Percentiles rank a stretch among this genome's conserved stretches.
phyloP scores from a whole-genome alignment of 2,113 vertebrate genomes.

The Recurvirostra avosetta region DNA sequence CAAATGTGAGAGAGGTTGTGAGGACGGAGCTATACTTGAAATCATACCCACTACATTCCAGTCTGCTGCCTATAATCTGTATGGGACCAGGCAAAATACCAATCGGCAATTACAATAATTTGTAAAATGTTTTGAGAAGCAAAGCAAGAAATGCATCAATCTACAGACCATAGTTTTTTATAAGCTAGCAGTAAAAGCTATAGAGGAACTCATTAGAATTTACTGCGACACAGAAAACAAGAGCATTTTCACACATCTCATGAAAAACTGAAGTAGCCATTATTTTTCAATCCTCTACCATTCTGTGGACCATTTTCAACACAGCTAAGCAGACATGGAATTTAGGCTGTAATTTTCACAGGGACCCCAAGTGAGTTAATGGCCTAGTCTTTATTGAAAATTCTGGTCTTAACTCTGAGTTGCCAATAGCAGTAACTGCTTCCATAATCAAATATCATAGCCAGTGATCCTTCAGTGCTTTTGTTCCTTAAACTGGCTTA shows the following conservation, averaged over 20 bases:
- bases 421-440: slow-evolving; percentile 7
- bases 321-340: neutral
- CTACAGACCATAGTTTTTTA: neutral
- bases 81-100: neutral
- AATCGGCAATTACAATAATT: neutral
- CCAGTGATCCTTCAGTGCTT: neutral
- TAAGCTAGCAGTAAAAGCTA: neutral
- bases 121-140: neutral
- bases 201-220: neutral
- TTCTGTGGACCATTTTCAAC: neutral
- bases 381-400: neutral
- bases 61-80: neutral
- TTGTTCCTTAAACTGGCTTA: neutral
- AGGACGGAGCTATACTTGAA: neutral
- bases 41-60: neutral
- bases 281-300: slow-evolving; percentile 1
- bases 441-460: neutral
- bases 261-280: neutral
- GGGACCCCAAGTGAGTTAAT: slow-evolving; percentile 2
- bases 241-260: neutral
- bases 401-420: neutral
- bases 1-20: neutral
- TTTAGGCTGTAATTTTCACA: slow-evolving; percentile 13
- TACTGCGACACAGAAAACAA: neutral
- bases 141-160: neutral